phyloP scores from a whole-genome alignment of 1,140 invertebrate genomes.

The Camponotus pennsylvanicus region DNA sequence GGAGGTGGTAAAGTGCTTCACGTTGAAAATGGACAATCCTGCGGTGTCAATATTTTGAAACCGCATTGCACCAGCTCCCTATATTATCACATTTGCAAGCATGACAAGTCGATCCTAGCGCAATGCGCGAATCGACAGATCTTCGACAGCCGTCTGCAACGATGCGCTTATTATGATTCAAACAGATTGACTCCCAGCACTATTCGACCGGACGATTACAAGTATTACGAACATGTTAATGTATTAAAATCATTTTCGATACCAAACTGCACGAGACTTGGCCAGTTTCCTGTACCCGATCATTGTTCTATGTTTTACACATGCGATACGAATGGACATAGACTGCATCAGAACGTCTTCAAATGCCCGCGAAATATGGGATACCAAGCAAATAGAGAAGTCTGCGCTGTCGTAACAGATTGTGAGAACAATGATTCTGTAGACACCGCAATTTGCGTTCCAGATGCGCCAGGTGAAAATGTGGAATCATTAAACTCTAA shows the following conservation, averaged over 20 bases:
- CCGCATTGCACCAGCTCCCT: slow-evolving; percentile 48
- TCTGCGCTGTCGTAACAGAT: slow-evolving; percentile 11
- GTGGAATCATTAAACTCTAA: neutral
- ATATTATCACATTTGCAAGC: slow-evolving; percentile 64
- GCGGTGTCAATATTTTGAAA: slow-evolving; percentile 46
- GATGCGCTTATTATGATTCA: slow-evolving; percentile 25
- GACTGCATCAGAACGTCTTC: slow-evolving; percentile 34
- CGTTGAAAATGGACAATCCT: slow-evolving; percentile 43
- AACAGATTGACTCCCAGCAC: neutral
- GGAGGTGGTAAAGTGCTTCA: slow-evolving; percentile 61
- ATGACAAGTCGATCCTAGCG: slow-evolving; percentile 42
- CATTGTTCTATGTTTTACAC: slow-evolving; percentile 59
- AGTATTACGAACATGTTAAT: neutral
- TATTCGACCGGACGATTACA: neutral
- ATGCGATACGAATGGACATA: slow-evolving; percentile 31
- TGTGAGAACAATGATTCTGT: neutral
- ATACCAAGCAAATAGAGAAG: slow-evolving; percentile 23
- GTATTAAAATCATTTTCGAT: neutral
- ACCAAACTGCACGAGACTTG: slow-evolving; percentile 22
- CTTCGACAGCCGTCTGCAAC: slow-evolving; percentile 52
- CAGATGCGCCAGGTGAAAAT: slow-evolving; percentile 8
- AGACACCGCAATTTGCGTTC: slow-evolving; percentile 5
- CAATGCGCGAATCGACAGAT: slow-evolving; percentile 25
- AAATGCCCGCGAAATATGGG: slow-evolving; percentile 53
- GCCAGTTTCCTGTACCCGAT: slow-evolving; percentile 48